Evolutionary conservation across 1,140 invertebrate species (phyloP), one percentile per base, ranked within the genome.

Genomic region (Leptinotarsa lineolata): DNA sequence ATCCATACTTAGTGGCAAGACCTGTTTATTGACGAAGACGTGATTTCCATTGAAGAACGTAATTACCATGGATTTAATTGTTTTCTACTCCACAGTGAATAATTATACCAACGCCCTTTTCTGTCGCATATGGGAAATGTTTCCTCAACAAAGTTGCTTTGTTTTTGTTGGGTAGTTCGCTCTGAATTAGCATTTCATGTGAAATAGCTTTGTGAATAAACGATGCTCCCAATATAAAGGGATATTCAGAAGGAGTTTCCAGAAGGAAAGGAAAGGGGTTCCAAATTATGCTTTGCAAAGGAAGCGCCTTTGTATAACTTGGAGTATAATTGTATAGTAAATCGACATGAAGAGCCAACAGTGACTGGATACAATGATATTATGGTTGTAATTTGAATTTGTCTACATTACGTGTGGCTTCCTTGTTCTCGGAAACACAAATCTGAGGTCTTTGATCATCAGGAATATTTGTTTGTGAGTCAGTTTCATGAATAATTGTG

Each of bases 291-390:
- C 39, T 39, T 39, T 15, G 22, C 64, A 39, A 39, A 66, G 64
- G 64, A 66, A 66, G 39, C n/a, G 24, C 64, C 64, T 66, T 66
- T 66, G 64, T 66, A 66, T 18, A 16, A 66, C 64, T 66, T 54
- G 64, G n/a, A 66, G 44, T 18, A 66, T 66, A 66, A 66, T 66
- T 66, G 64, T 44, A 18, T 44, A 44, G 64, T 39, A n/a, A 66
- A 66, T 66, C 64, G 64, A 66, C 22, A 66, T 39, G 39, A 66
- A 44, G 64, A 54, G 48, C 48, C 30, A 54, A 54, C 48, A 54
- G 15, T 54, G 48, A 54, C 48, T 54, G 16, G 48, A 54, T 54
- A 54, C 48, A 54, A 15, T 54, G 48, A 18, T 3, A 54, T 54
- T n/a, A 54, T 54, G 16, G 48, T 54, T 54, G 48, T 54, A 18